Percentiles rank a stretch among this genome's conserved stretches.
Evolutionary conservation across 2,888 invertebrate genomes (phyloP).

Genomic region (Himalopsyche japonica): DNA sequence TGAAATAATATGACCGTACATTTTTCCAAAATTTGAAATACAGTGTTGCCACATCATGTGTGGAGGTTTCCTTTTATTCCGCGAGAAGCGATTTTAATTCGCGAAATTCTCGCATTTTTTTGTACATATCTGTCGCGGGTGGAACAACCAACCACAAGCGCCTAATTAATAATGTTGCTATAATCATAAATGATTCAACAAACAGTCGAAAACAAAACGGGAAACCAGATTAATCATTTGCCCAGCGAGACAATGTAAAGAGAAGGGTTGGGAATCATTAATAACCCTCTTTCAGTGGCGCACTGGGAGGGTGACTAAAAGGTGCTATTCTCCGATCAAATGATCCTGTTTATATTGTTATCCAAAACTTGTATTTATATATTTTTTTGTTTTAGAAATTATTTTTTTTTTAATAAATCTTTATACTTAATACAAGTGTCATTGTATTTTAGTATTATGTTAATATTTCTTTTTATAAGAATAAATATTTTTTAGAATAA

Average conservation of each 20-base stretch:
- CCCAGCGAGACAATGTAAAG: slow-evolving; percentile 38
- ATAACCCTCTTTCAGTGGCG: slow-evolving; percentile 28
- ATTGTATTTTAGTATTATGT: too few species aligned
- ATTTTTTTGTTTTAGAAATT: too few species aligned
- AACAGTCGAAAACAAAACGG: slow-evolving; percentile 37
- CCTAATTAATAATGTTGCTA: slow-evolving; percentile 25
- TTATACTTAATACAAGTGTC: too few species aligned
- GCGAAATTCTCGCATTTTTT: neutral
- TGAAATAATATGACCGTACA: neutral
- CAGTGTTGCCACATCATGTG: neutral
- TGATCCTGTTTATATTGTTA: too few species aligned
- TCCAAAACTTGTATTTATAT: too few species aligned
- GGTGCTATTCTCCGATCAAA: neutral
- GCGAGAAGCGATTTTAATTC: neutral
- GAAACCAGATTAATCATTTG: slow-evolving; percentile 41
- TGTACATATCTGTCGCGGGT: neutral
- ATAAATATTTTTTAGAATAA: too few species aligned
- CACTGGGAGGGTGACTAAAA: neutral
- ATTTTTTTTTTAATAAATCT: too few species aligned
- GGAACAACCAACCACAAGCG: neutral
- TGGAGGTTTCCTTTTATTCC: neutral
- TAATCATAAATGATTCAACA: slow-evolving; percentile 39
- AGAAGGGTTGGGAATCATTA: slow-evolving; percentile 38
- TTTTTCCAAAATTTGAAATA: neutral
- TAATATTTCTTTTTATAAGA: too few species aligned